A percentile compares a stretch with the other conserved stretches of the same genome.
These are phyloP conservation scores for Acronicta alni DNA, from an alignment of 2,888 invertebrate genomes.

Conservation along the genomic window DNA sequence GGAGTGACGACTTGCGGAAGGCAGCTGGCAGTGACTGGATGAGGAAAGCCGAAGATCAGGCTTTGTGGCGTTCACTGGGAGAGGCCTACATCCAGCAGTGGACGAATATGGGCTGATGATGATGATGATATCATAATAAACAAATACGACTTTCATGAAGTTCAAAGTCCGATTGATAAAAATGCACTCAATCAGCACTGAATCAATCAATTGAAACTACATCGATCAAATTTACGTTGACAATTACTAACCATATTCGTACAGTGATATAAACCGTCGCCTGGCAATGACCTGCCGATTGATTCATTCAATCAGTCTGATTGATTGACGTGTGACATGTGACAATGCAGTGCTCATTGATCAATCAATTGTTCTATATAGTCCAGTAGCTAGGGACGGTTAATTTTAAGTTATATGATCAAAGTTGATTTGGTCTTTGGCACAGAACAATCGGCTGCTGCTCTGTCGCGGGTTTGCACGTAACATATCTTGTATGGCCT, in stretches of 20 bases:
- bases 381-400: conserved; percentile 6
- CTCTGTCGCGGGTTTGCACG: too few relatives aligned
- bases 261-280: conserved; percentile 10
- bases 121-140: background rate
- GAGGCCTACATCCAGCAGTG: too few relatives aligned
- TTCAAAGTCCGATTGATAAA: conserved; percentile 37
- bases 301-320: conserved; percentile 52
- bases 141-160: conserved; percentile 4
- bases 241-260: conserved; percentile 32
- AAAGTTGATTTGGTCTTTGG: background rate
- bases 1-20: too few relatives aligned
- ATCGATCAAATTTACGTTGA: conserved; percentile 50
- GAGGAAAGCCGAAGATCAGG: too few relatives aligned
- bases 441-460: too few relatives aligned
- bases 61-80: too few relatives aligned
- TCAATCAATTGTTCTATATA: conserved; percentile 36
- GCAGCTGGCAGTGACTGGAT: too few relatives aligned
- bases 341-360: conserved; percentile 33
- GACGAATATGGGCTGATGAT: too few relatives aligned
- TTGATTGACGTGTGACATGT: conserved; percentile 55
- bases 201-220: conserved; percentile 38
- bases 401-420: background rate
- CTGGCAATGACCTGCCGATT: conserved; percentile 51
- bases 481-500: too few relatives aligned
- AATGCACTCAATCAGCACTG: conserved; percentile 26